These are phyloP conservation scores for Pteronura brasiliensis DNA, from an alignment of 2,113 vertebrate species.

Conservation along the genomic window DNA sequence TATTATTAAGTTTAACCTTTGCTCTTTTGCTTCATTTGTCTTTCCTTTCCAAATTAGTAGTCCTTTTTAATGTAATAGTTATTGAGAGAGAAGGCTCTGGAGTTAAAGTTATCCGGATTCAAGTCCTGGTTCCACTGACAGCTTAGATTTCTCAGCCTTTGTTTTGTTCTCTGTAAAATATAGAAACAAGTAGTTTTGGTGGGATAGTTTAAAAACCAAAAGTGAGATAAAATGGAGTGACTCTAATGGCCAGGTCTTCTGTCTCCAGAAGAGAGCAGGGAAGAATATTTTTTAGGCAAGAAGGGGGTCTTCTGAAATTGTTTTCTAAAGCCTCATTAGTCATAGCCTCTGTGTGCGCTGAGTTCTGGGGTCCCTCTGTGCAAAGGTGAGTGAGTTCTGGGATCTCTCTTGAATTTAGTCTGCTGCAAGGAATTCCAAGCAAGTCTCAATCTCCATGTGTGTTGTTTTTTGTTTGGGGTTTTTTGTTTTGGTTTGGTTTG, in stretches of 20 bases:
- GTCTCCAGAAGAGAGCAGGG: neutral
- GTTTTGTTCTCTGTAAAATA: neutral
- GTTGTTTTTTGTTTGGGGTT: no score
- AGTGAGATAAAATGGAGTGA: neutral
- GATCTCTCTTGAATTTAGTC: neutral
- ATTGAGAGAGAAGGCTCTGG: neutral
- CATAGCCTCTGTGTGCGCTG: neutral
- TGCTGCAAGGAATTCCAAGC: neutral
- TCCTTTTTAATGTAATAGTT: neutral
- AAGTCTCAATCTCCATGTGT: neutral
- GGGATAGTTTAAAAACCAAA: neutral
- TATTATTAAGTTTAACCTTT: neutral
- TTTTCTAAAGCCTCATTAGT: neutral
- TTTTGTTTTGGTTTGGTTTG: neutral
- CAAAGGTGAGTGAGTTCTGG: neutral
- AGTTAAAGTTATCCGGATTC: neutral
- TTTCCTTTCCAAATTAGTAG: neutral
- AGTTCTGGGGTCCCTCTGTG: neutral
- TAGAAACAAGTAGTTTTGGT: neutral
- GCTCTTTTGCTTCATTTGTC: neutral
- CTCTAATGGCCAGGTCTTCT: neutral
- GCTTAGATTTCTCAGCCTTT: neutral
- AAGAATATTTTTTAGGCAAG: neutral
- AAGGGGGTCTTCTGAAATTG: neutral
- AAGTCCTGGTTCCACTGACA: neutral